phyloP scores from a whole-genome alignment of 2,888 invertebrate genomes.

The Molorchus minor region DNA sequence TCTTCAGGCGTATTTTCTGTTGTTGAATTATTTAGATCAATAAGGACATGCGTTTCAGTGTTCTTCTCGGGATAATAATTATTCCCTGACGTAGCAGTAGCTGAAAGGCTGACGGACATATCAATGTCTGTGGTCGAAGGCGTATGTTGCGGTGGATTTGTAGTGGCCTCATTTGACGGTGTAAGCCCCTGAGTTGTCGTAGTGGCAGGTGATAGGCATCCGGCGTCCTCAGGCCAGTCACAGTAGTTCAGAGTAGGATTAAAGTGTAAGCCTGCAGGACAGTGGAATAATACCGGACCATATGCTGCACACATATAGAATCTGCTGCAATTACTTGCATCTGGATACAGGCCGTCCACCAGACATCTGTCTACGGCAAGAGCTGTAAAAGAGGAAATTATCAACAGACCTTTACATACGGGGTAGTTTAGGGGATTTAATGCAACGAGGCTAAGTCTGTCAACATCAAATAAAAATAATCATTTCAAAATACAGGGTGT shows the following conservation, averaged over 20 bases:
- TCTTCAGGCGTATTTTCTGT: too few species aligned
- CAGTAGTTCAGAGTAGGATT: constrained; percentile 3
- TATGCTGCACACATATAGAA: neutral
- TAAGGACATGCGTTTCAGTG: too few species aligned
- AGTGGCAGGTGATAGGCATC: neutral
- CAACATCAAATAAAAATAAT: too few species aligned
- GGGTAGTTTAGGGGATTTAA: too few species aligned
- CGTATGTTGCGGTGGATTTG: neutral
- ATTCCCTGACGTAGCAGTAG: too few species aligned
- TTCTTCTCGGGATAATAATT: too few species aligned
- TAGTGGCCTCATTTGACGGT: neutral
- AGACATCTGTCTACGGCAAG: neutral
- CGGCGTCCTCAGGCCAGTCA: constrained; percentile 3
- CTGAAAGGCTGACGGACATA: too few species aligned
- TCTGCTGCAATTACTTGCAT: neutral
- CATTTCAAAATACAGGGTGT: too few species aligned
- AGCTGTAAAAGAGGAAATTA: too few species aligned
- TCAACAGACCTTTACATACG: too few species aligned
- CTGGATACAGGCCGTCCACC: constrained; percentile 4
- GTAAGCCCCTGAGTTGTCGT: neutral
- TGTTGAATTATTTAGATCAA: too few species aligned
- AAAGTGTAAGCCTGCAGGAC: constrained; percentile 2
- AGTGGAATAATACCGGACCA: neutral
- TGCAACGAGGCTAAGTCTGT: too few species aligned
- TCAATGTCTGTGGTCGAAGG: neutral